Evolutionary conservation across 2,888 invertebrate species (phyloP), one percentile per base, ranked within the genome.

Genomic region (Rosalia funebris): DNA sequence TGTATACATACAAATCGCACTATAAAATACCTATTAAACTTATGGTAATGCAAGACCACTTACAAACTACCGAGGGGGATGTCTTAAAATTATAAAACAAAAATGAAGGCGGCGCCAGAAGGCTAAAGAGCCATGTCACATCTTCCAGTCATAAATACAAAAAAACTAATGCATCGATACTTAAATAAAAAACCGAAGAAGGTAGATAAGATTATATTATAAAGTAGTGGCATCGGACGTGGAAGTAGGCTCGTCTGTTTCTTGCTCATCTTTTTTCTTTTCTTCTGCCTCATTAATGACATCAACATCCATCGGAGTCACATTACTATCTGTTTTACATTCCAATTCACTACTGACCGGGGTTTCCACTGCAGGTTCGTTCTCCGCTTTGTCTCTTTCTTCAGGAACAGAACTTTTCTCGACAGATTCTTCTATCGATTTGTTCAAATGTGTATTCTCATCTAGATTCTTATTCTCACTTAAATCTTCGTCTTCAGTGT

Each of bases 271-370:
- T 34, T 50, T 45, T 15, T 57, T 41, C 34, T 59, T 48, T 17
- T 12, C 25, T 34, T 15, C 31, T 9, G 46, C 47, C 17, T 63
- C 59, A 17, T 25, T 42, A 42, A 57, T 39, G 11, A 50, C 57
- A 45, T 57, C 60, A 17, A 56, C 70, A 50, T 71, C 73, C 71
- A 73, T 71, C n/a, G 63, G 65, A 9, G 63, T 52, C 25, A 70
- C 65, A 42, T 62, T 63, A 5, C 16, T 62, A 31, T 52, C 53
- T 12, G 20, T 17, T 14, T 57, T 45, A 57, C 32, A 2, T 17
- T 42, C 25, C 9, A 10, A 14, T 17, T 39, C 45, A 52, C 10
- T 41, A 20, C n/a, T 12, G 0, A 19, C 4, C 10, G 25, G 19
- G 9, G 15, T 14, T 34, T 39, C 37, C 15, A 36, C 42, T n/a